Base-by-base conservation (phyloP, 35 echinoderm and acorn worm species). In the Amphiura filiformis region DNA sequence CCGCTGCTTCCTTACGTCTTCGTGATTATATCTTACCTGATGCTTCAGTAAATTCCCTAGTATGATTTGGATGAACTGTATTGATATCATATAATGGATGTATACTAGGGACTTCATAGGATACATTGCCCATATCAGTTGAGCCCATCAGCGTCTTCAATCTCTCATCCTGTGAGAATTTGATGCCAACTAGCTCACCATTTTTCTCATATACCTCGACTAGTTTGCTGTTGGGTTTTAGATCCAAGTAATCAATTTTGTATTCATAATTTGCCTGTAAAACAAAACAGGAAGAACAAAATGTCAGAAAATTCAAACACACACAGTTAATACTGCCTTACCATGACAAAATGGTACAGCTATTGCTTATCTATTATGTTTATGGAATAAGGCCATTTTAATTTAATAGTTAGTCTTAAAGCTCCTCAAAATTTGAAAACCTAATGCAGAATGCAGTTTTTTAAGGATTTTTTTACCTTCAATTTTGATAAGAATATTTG, bases 51-150 rank as follows among this genome's bases (percentile, higher is more conserved):
- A 92, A 96, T 65, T 57, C 87, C 65, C 90, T 89, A 0, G 94
- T 92, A 44, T 96, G 94, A 40, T 92, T 96, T 18, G 94, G 84
- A 37, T 79, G 90, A 0, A 78, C 57, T 23, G 90, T 89, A 34
- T 81, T 76, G 18, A 97, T 87, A 47, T 88, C 80, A 90, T 78
- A 97, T 38, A 89, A 77, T 7, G 90, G 90, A 75, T 96, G 94
- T 57, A 96, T 92, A 31, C 94, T 85, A 12, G 94, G 94, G 5
- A 93, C 87, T n/a, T 90, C 87, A 39, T 82, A 86, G 1, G 90
- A 93, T 0, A 97, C 87, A 81, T 93, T 89, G 0, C 91, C 91
- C 94, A 97, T 97, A 41, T 97, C 94, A 3, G 94, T 97, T 1
- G 94, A 97, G 20, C 91, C 94, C 15, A 70, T 26, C 7, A 70